These are phyloP conservation scores for Plebejus melissa DNA, from an alignment of 2,888 invertebrate genomes.

Conservation along the genomic window DNA sequence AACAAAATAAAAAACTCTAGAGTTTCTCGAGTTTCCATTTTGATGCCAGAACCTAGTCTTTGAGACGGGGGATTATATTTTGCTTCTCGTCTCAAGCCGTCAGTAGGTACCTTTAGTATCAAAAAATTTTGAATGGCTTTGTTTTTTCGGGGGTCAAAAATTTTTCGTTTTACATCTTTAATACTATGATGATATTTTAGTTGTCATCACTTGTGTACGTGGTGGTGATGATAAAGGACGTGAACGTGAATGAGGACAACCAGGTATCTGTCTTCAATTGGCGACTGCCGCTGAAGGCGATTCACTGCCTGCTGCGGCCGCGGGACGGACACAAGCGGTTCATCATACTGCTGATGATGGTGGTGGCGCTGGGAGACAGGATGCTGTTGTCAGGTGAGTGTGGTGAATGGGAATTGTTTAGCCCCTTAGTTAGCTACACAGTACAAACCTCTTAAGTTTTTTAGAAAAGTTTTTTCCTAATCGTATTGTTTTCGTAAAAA, in stretches of 20 bases:
- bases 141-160: neutral
- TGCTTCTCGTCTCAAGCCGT: no score
- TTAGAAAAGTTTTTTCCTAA: no score
- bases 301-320: constrained; percentile 79
- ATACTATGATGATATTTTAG: constrained; percentile 46
- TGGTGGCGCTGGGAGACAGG: constrained; percentile 75
- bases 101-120: no score
- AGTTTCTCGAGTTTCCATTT: no score
- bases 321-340: constrained; percentile 81
- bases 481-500: no score
- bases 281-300: constrained; percentile 63
- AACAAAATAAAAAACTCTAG: no score
- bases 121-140: no score
- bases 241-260: constrained; percentile 81
- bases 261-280: constrained; percentile 73
- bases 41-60: no score
- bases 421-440: no score
- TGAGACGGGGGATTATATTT: no score
- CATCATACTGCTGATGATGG: constrained; percentile 82
- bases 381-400: constrained; percentile 59
- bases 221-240: constrained; percentile 81
- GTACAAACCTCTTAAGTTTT: no score
- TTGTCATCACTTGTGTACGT: constrained; percentile 81
- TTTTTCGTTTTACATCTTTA: neutral
- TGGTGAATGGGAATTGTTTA: no score